These are phyloP conservation scores for Oligia strigilis DNA, from an alignment of 2,888 invertebrate genomes.

Conservation along the genomic window DNA sequence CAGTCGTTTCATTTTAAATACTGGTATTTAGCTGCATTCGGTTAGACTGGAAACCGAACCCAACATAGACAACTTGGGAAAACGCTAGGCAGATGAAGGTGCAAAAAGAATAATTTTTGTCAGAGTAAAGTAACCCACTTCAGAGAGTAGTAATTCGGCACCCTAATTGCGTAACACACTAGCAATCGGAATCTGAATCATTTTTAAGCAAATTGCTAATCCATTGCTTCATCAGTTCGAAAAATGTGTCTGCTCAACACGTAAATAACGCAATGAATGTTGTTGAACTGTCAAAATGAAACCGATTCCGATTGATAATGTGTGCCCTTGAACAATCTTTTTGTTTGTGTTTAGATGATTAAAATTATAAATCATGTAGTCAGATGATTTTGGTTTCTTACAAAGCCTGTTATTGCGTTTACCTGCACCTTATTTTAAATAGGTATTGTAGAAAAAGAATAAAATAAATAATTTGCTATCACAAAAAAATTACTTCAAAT, in stretches of 20 bases:
- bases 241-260: too few species aligned
- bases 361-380: not conserved
- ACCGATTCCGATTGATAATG: too few species aligned
- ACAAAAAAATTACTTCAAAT: constrained; percentile 1
- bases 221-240: too few species aligned
- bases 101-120: not conserved
- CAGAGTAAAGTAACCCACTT: not conserved
- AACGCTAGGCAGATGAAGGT: not conserved
- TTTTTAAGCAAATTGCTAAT: too few species aligned
- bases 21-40: not conserved
- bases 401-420: not conserved
- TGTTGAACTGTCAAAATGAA: too few species aligned
- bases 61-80: not conserved
- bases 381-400: not conserved
- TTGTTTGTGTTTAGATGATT: not conserved
- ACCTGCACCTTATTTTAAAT: not conserved
- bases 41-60: not conserved
- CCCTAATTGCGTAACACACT: too few species aligned
- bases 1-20: too few species aligned
- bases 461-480: not conserved
- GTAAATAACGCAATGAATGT: too few species aligned
- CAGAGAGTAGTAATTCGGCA: too few species aligned
- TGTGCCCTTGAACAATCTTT: not conserved
- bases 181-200: too few species aligned
- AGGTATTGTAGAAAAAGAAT: not conserved